Evolutionary conservation across 2,113 vertebrate genomes (phyloP), one percentile per base, ranked within the genome.

Genomic region (Conger conger): DNA sequence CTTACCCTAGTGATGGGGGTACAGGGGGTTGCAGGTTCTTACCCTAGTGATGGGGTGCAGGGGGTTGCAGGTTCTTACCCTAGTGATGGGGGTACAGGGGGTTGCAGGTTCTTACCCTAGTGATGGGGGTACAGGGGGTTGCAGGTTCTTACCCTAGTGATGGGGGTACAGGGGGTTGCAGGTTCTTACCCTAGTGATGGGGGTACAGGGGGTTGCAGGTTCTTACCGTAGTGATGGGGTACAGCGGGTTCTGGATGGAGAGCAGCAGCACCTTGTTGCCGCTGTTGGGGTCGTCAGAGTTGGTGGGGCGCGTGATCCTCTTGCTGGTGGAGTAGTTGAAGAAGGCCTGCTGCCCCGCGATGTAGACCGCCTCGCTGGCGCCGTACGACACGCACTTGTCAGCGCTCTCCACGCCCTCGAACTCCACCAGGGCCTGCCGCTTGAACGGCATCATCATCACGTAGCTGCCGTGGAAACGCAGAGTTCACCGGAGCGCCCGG

Each of bases 361-460:
- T 96, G 87, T 96, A 96, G 0, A 99, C 95, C 0, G 96, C 92
- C 36, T 97, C 96, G 6, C 93, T 94, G 17, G 96, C 93, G 35
- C 97, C 96, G 80, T 94, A 95, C 0, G 93, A 91, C 84, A 99
- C 97, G 1, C 97, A 99, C 60, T 96, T 96, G 92, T 97, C 97
- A 0, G 98, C 96, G 50, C 96, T 97, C 86, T 97, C 95, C 80
- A 97, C 87, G 0, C 95, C 95, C 88, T 98, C 97, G 86, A 98
- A 99, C 93, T 99, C 98, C 90, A 99, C 98, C 84, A 99, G 92
- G 35, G 98, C 98, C 92, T 99, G 98, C 0, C 96, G 94, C 88
- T 98, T 98, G 84, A 99, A 98, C 0, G 98, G 98, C 97, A 99
- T 98, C 97, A 99, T 99, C 97, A 99, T 98, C 85, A 99, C 98